Base-by-base conservation (phyloP, 2,797 vertebrate genomes). In the Rhinella marina region DNA sequence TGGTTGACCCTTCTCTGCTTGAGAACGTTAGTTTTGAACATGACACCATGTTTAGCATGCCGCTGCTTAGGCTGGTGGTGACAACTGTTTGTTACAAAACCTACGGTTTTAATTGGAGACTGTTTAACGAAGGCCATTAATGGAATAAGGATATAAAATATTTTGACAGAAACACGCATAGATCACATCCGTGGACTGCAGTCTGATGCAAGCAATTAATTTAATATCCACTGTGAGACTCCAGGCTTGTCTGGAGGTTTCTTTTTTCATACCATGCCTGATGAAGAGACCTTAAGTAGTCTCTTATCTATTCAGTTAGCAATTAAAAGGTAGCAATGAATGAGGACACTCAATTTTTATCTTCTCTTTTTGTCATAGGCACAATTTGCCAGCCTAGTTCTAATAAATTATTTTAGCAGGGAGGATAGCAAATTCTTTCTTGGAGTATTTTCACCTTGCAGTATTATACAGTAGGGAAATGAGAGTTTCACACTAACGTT, bases 91-190 rank as follows among this genome's bases (percentile, higher is more conserved):
- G 82, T 75, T 86, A 82, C 29, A 68, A 86, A 82, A 78, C 61
- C n/a, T 70, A n/a, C 21, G 64, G 29, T 84, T 89, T 78, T 83
- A 70, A 86, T 82, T 83, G n/a, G 52, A 76, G 86, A 50, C 83
- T 1, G 23, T 66, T 82, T 62, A 13, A 29, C 41, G 59, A 16
- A 76, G 70, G 66, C 62, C 85, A 76, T 83, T 70, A 83, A 79
- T 83, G 21, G 23, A 17, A 64, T 29, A 61, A 61, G 57, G 52
- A 41, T 87, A 66, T 76, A 11, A 50, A 88, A 88, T 86, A 81
- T 88, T 88, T 54, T 86, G 88, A 82, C 79, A 77, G 79, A 66
- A 86, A 72, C 48, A 1, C 14, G 48, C 70, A 68, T 76, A 57
- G 48, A 81, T 73, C 77, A 56, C 27, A 48, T 72, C 54, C 29